Evolutionary conservation across 1,140 invertebrate species (phyloP).

Genomic region (Drosophila ercepeae): DNA sequence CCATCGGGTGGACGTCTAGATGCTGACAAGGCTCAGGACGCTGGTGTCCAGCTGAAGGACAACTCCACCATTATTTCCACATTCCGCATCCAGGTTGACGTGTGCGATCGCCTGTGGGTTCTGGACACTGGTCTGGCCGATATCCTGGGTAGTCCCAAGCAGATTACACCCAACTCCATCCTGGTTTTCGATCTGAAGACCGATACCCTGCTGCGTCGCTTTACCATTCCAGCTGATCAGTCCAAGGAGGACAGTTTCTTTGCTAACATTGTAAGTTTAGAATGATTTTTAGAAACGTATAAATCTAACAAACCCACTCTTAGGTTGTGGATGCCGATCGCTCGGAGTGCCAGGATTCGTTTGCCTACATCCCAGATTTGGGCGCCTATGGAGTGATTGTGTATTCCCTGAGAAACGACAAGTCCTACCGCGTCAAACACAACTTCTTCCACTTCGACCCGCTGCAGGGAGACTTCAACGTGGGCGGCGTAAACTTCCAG

Average conservation of each 20-base stretch:
- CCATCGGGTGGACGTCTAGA: slow-evolving; percentile 73
- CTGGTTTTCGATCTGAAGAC: slow-evolving; percentile 91
- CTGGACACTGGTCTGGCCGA: slow-evolving; percentile 90
- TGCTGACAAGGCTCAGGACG: slow-evolving; percentile 71
- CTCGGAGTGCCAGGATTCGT: slow-evolving; percentile 89
- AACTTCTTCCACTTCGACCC: slow-evolving; percentile 93
- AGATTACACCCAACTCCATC: slow-evolving; percentile 87
- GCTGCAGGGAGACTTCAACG: slow-evolving; percentile 88
- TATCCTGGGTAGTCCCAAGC: slow-evolving; percentile 86
- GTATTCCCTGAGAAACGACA: slow-evolving; percentile 89
- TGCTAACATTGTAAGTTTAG: slow-evolving; percentile 87
- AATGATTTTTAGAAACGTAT: background rate
- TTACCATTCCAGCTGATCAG: slow-evolving; percentile 87
- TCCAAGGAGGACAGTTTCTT: slow-evolving; percentile 89
- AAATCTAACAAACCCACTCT: too few relatives aligned
- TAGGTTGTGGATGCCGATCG: slow-evolving; percentile 88
- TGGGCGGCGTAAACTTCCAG: slow-evolving; percentile 90
- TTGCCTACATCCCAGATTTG: slow-evolving; percentile 90
- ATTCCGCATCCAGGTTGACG: slow-evolving; percentile 87
- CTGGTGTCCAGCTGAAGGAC: slow-evolving; percentile 81
- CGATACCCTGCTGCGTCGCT: slow-evolving; percentile 87
- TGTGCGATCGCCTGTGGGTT: slow-evolving; percentile 90
- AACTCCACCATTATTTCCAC: slow-evolving; percentile 87
- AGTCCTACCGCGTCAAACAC: slow-evolving; percentile 90
- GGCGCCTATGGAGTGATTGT: slow-evolving; percentile 90